Evolutionary conservation across 2,797 vertebrate genomes (phyloP).

Genomic region (Chelidonichthys spinosus): DNA sequence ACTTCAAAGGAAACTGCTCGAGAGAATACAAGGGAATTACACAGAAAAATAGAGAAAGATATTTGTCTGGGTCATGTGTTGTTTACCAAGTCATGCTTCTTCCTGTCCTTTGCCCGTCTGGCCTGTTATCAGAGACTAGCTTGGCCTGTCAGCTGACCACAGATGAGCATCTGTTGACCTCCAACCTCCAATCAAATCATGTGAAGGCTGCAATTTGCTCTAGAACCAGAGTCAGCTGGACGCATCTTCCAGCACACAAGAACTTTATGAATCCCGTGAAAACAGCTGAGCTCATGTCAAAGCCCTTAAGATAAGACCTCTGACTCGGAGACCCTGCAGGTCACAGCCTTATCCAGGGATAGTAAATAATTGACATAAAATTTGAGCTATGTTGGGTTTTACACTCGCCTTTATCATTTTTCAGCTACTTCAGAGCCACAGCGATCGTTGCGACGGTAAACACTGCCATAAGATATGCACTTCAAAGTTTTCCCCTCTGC

Average conservation of each 20-base stretch:
- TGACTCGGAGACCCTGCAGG: constrained; percentile 8
- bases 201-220: constrained; percentile 41
- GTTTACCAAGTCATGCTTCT: constrained; percentile 71
- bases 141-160: constrained; percentile 71
- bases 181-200: constrained; percentile 64
- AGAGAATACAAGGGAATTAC: constrained; percentile 36
- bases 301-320: background rate
- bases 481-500: background rate
- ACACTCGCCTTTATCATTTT: constrained; percentile 14
- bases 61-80: constrained; percentile 66
- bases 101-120: constrained; percentile 82
- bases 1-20: constrained; percentile 18
- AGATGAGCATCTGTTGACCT: constrained; percentile 70
- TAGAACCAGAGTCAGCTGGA: constrained; percentile 35
- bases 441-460: background rate
- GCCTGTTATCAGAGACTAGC: constrained; percentile 66
- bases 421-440: background rate
- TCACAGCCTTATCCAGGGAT: constrained; percentile 23
- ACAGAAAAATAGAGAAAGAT: constrained; percentile 44
- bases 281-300: constrained; percentile 21
- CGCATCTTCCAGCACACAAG: constrained; percentile 28
- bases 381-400: constrained; percentile 26
- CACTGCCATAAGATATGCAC: constrained; percentile 14
- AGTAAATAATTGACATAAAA: constrained; percentile 46
- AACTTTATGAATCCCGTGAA: background rate